phyloP scores from a whole-genome alignment of 2,888 invertebrate species.

The Ophion ellenae region DNA sequence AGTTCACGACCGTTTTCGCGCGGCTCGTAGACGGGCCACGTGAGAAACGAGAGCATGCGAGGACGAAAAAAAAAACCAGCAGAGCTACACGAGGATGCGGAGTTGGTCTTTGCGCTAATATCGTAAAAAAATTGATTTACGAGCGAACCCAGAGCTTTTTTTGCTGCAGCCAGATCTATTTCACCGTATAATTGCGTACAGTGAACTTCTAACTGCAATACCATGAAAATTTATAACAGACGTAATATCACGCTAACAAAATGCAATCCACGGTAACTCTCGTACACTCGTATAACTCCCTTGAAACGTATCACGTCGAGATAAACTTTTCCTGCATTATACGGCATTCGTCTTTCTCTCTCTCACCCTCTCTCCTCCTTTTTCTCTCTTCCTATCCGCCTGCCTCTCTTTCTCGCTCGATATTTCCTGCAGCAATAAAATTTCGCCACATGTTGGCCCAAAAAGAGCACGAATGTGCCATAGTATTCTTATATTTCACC shows the following conservation, averaged over 20 bases:
- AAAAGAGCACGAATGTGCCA: slow-evolving; percentile 4
- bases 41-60: background rate
- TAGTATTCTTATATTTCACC: slow-evolving; percentile 28
- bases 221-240: slow-evolving; percentile 41
- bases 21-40: background rate
- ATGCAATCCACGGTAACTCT: slow-evolving; percentile 37
- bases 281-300: slow-evolving; percentile 26
- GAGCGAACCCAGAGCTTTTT: background rate
- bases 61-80: background rate
- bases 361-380: slow-evolving; percentile 20
- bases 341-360: slow-evolving; percentile 30
- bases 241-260: slow-evolving; percentile 23
- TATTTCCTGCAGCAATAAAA: slow-evolving; percentile 29
- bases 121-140: background rate
- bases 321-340: slow-evolving; percentile 47
- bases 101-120: slow-evolving; percentile 4
- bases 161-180: background rate
- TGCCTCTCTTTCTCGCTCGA: background rate
- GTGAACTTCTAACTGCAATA: slow-evolving; percentile 15
- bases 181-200: slow-evolving; percentile 22
- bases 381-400: slow-evolving; percentile 3
- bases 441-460: background rate
- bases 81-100: background rate
- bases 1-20: background rate
- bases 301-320: slow-evolving; percentile 37